A percentile compares a stretch with the other conserved stretches of the same genome.
phyloP scores from a whole-genome alignment of 2,113 vertebrate species.

The Indicator maculatus region DNA sequence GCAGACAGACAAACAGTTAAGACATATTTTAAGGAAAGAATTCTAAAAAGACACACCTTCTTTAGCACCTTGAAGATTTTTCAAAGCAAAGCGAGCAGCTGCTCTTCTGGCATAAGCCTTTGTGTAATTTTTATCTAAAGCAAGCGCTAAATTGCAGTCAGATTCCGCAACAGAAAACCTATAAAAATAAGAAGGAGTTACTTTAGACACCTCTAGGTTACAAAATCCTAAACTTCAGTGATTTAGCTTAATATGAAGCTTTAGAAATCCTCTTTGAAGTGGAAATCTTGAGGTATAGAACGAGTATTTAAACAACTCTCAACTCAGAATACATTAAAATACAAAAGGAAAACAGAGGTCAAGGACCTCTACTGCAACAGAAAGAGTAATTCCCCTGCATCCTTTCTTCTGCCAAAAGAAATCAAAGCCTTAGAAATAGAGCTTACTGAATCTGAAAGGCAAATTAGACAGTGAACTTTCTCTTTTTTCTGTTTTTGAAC shows the following conservation, averaged over 20 bases:
- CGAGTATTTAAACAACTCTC: background rate
- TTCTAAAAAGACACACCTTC: slow-evolving; percentile 76
- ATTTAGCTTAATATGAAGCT: background rate
- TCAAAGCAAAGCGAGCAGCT: slow-evolving; percentile 83
- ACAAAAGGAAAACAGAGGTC: background rate
- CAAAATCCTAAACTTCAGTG: background rate
- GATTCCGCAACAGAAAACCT: slow-evolving; percentile 94
- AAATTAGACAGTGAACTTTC: background rate
- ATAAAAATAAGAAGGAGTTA: background rate
- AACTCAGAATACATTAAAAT: background rate
- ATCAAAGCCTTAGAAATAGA: background rate
- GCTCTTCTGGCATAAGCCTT: slow-evolving; percentile 90
- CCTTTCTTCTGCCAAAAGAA: background rate
- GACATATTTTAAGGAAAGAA: background rate
- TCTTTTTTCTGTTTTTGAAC: background rate
- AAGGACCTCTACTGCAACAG: background rate
- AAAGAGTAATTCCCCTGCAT: background rate
- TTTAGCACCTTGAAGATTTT: slow-evolving; percentile 86
- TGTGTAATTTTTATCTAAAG: slow-evolving; percentile 84
- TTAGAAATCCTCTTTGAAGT: background rate
- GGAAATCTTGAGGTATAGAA: background rate
- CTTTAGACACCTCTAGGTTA: background rate
- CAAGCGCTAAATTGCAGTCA: slow-evolving; percentile 93
- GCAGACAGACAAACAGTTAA: background rate
- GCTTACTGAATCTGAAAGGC: background rate